These are phyloP conservation scores for Sitta europaea DNA, from an alignment of 2,113 vertebrate species.

Conservation along the genomic window DNA sequence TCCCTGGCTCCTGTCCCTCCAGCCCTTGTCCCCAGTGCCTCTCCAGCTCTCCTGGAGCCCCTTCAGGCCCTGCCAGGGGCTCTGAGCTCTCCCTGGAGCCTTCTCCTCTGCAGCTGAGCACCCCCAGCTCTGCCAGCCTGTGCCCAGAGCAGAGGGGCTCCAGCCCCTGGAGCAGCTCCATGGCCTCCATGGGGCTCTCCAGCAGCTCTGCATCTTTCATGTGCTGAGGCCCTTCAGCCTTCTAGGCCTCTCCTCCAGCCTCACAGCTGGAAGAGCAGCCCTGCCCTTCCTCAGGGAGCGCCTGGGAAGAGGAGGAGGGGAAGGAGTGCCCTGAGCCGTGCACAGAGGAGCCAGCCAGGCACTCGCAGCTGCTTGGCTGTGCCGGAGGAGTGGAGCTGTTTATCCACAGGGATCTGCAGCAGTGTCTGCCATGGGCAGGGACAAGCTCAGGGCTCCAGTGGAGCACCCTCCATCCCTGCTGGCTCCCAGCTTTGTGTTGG, in stretches of 20 bases:
- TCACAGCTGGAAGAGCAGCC: not conserved
- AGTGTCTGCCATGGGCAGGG: not conserved
- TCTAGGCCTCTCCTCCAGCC: not conserved
- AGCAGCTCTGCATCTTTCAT: not conserved
- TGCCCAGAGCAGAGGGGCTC: not conserved
- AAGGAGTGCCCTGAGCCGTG: not conserved
- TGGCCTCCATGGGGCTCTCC: not conserved
- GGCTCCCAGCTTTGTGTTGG: not conserved
- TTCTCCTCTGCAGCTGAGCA: not conserved
- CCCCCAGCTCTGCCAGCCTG: not conserved
- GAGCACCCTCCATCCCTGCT: accelerated
- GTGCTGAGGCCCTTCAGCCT: not conserved
- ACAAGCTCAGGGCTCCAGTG: accelerated
- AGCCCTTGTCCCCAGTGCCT: not conserved
- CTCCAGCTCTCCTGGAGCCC: not conserved
- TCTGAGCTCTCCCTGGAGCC: not conserved
- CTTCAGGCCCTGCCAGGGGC: not conserved
- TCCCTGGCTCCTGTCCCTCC: not conserved
- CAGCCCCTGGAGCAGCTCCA: not conserved
- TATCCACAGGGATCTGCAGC: not conserved
- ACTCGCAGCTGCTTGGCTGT: not conserved
- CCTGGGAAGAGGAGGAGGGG: not conserved
- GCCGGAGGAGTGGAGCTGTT: not conserved
- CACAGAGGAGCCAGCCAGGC: not conserved
- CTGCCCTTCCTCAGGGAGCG: not conserved